These are phyloP conservation scores for Motacilla alba DNA, from an alignment of 2,113 vertebrate genomes.

Conservation along the genomic window DNA sequence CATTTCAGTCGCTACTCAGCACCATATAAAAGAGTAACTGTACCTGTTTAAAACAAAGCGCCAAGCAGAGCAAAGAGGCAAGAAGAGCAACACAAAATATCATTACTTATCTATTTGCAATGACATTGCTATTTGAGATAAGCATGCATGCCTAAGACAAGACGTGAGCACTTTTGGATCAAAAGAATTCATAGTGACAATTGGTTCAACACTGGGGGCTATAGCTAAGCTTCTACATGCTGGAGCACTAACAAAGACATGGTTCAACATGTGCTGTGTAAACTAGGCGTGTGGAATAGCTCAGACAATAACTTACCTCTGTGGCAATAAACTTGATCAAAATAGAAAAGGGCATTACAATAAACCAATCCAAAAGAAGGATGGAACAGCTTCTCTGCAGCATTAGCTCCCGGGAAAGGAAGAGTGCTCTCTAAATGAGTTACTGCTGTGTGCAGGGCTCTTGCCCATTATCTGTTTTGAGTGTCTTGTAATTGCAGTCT, in stretches of 20 bases:
- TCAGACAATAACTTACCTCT: neutral
- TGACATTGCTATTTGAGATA: neutral
- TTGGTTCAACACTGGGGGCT: neutral
- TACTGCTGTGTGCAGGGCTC: neutral
- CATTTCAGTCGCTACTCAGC: neutral
- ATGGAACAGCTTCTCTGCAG: neutral
- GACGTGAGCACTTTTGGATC: neutral
- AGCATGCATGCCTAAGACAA: rapidly evolving
- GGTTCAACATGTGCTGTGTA: neutral
- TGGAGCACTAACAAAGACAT: neutral
- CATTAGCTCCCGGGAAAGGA: slow-evolving; percentile 1
- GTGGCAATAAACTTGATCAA: slow-evolving; percentile 13
- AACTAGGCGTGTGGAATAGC: neutral
- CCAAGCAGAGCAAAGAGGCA: neutral
- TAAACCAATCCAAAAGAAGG: neutral
- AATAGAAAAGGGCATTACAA: neutral
- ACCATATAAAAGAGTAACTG: neutral
- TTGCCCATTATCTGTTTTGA: neutral
- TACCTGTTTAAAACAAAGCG: neutral
- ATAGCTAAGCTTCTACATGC: neutral
- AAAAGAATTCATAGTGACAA: neutral
- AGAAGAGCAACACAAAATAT: neutral
- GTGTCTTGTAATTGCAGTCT: neutral
- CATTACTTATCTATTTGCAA: neutral
- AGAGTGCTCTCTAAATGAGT: neutral